Percentiles rank a stretch among this genome's conserved stretches.
Evolutionary conservation across 2,888 invertebrate species (phyloP).

Genomic region (Callimorpha dominula): DNA sequence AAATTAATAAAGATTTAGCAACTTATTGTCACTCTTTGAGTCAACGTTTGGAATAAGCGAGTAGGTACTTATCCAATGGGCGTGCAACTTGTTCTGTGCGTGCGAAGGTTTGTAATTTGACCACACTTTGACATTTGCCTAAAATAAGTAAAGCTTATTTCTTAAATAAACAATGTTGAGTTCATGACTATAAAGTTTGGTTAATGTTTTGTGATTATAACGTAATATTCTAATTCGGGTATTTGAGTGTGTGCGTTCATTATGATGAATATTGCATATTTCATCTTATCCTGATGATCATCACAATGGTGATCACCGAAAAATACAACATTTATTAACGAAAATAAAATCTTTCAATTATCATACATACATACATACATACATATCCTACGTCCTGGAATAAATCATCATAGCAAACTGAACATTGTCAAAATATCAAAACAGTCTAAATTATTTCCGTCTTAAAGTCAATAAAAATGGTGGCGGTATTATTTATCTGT

Average conservation of each 20-base stretch:
- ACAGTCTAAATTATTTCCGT: conserved; percentile 2
- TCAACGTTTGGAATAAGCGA: too few relatives aligned
- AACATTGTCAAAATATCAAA: neutral
- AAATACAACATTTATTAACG: too few relatives aligned
- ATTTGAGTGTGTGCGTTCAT: neutral
- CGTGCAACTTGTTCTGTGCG: neutral
- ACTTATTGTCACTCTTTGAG: too few relatives aligned
- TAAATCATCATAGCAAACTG: neutral
- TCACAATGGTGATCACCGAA: too few relatives aligned
- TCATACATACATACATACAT: too few relatives aligned
- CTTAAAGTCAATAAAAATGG: conserved; percentile 23
- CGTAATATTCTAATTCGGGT: neutral
- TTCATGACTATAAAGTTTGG: neutral
- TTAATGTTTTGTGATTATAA: neutral
- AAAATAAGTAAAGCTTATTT: neutral
- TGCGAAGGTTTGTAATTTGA: neutral
- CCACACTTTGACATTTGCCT: neutral
- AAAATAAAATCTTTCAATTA: too few relatives aligned
- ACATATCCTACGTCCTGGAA: too few relatives aligned
- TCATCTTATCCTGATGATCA: too few relatives aligned
- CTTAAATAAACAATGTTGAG: neutral
- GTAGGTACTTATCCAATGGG: neutral
- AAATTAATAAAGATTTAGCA: too few relatives aligned
- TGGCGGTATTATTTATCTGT: conserved; percentile 12
- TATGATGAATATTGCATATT: neutral